These are phyloP conservation scores for Sarcophaga caerulescens DNA, from an alignment of 2,888 invertebrate species.

Conservation along the genomic window DNA sequence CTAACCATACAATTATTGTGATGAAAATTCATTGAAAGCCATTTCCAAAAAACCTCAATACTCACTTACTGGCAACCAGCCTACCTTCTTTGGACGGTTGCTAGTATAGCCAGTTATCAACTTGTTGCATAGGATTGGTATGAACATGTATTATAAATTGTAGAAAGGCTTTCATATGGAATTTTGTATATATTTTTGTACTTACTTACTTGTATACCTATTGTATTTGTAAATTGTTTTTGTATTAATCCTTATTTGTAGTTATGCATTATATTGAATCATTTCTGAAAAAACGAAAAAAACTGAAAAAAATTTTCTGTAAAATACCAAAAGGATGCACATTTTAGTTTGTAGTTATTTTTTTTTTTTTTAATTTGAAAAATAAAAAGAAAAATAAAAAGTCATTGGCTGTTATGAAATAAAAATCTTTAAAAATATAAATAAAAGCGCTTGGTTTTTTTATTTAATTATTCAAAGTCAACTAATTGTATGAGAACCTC, in stretches of 20 bases:
- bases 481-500: not conserved
- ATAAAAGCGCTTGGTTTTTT: not conserved
- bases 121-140: no score
- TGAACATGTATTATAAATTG: not conserved
- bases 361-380: conserved; percentile 37
- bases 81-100: no score
- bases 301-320: conserved; percentile 4
- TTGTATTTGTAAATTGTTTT: conserved; percentile 28
- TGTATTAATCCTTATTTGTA: conserved; percentile 36
- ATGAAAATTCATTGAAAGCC: conserved; percentile 45
- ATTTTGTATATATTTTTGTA: conserved; percentile 46
- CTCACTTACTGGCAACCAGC: conserved; percentile 21
- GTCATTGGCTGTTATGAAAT: conserved; percentile 63
- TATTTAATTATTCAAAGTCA: not conserved
- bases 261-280: conserved; percentile 25
- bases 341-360: conserved; percentile 59
- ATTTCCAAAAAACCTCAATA: conserved; percentile 46
- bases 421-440: conserved; percentile 35
- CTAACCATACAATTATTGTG: conserved; percentile 7
- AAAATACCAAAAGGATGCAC: conserved; percentile 49
- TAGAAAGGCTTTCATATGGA: conserved; percentile 48
- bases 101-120: no score
- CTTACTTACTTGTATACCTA: conserved; percentile 2
- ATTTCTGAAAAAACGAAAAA: conserved; percentile 1
- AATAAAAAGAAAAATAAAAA: conserved; percentile 44